These are phyloP conservation scores for Margarornis squamiger DNA, from an alignment of 2,797 vertebrate species.

Conservation along the genomic window DNA sequence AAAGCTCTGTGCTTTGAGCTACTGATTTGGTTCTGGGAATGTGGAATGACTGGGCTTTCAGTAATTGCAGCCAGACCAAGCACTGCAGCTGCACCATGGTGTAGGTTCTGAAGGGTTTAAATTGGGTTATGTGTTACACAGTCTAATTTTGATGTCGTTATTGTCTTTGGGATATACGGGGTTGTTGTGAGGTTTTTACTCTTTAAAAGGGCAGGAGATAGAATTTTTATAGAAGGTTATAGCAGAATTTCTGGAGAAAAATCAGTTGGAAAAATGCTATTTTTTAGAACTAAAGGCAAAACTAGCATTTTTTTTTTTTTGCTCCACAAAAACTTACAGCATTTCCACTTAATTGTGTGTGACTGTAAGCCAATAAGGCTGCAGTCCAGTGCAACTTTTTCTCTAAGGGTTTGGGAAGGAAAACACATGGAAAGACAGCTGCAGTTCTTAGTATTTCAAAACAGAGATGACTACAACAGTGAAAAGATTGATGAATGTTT, in stretches of 20 bases:
- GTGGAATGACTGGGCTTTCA: not conserved
- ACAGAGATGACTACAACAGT: not conserved
- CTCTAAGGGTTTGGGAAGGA: not conserved
- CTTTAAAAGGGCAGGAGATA: not conserved
- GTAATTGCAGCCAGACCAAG: not conserved
- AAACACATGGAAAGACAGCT: not conserved
- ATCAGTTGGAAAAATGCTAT: not conserved
- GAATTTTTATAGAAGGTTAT: not conserved
- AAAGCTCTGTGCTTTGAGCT: not conserved
- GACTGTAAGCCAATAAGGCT: not conserved
- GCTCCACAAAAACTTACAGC: not conserved
- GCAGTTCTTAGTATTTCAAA: not conserved
- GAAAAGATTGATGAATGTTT: not conserved
- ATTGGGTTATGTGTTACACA: rapidly evolving
- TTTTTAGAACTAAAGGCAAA: not conserved
- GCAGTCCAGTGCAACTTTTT: not conserved
- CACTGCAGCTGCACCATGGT: rapidly evolving
- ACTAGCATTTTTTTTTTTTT: not conserved
- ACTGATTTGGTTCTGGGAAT: not conserved
- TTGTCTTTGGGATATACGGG: not conserved
- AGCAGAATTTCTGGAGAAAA: not conserved
- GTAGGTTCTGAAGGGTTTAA: not conserved
- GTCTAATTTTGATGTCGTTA: not conserved
- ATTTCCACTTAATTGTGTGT: not conserved
- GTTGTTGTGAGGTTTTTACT: not conserved